A percentile compares a stretch with the other conserved stretches of the same genome.
Evolutionary conservation across 2,888 invertebrate genomes (phyloP).

Genomic region (Aproaerema taeniolella): DNA sequence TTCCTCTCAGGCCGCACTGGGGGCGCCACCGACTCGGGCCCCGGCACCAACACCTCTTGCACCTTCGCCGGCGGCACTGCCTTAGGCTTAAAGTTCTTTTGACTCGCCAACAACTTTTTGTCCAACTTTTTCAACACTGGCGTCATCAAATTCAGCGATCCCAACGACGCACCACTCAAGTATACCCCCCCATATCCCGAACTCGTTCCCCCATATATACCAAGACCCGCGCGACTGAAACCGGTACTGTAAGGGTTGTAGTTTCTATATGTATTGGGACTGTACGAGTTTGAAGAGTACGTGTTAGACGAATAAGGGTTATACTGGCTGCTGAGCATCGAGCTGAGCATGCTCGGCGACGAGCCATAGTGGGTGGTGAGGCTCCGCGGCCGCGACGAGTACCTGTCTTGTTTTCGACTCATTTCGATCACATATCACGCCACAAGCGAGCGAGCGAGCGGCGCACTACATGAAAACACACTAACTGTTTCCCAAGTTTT

Average conservation of each 20-base stretch:
- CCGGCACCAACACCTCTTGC: conserved; percentile 31
- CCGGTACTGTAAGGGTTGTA: conserved; percentile 66
- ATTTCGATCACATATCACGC: conserved; percentile 54
- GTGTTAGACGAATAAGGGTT: conserved; percentile 40
- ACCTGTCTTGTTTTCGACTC: conserved; percentile 70
- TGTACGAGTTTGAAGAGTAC: conserved; percentile 44
- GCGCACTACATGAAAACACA: conserved; percentile 54
- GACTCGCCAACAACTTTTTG: conserved; percentile 64
- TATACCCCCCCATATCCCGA: conserved; percentile 84
- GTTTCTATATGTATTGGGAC: conserved; percentile 58
- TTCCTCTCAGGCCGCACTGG: conserved; percentile 61
- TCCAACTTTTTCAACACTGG: conserved; percentile 73
- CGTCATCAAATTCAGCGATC: conserved; percentile 77
- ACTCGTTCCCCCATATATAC: conserved; percentile 79
- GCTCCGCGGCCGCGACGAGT: conserved; percentile 57
- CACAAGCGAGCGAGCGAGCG: conserved; percentile 40
- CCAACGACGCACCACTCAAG: conserved; percentile 76
- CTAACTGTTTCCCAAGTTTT: conserved; percentile 56
- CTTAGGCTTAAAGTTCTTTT: conserved; percentile 69
- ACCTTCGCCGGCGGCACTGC: conserved; percentile 54
- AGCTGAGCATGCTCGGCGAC: conserved; percentile 62
- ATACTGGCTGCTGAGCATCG: conserved; percentile 57
- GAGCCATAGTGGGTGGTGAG: conserved; percentile 62
- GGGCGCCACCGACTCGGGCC: conserved; percentile 27
- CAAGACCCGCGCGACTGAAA: conserved; percentile 53